These are phyloP conservation scores for Natator depressus DNA, from an alignment of 2,113 vertebrate genomes.

Conservation along the genomic window DNA sequence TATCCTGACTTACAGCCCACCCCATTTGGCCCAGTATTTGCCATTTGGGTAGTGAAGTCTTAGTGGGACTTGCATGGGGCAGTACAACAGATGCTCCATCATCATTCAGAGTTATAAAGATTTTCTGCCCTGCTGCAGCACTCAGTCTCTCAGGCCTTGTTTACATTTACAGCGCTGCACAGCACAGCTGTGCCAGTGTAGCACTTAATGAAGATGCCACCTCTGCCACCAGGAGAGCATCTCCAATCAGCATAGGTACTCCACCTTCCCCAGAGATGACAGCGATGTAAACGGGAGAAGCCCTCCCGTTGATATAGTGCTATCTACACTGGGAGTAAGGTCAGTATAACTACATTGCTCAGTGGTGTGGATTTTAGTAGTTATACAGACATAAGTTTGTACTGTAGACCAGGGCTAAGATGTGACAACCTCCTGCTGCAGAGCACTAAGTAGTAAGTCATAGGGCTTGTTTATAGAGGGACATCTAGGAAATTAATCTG, in stretches of 20 bases:
- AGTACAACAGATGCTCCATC: neutral
- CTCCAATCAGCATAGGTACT: too few relatives aligned
- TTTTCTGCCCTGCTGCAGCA: conserved; percentile 19
- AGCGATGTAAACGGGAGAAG: too few relatives aligned
- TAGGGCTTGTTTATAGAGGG: neutral
- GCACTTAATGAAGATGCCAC: too few relatives aligned
- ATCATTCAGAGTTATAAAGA: conserved; percentile 24
- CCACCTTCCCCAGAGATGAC: too few relatives aligned
- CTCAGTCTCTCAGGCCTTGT: neutral
- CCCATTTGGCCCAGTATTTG: neutral
- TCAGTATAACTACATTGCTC: too few relatives aligned
- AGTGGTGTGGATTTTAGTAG: too few relatives aligned
- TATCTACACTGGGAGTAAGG: too few relatives aligned
- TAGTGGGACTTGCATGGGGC: conserved; percentile 30
- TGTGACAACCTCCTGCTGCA: conserved; percentile 21
- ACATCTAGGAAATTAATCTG: neutral
- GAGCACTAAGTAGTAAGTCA: conserved; percentile 21
- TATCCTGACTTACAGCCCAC: neutral
- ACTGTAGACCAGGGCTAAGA: neutral
- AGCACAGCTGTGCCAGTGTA: too few relatives aligned
- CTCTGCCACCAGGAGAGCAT: too few relatives aligned
- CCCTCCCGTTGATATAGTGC: too few relatives aligned
- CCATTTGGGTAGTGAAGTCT: neutral
- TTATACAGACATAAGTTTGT: too few relatives aligned
- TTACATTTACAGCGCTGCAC: too few relatives aligned